Percentiles rank a stretch among this genome's conserved stretches.
Evolutionary conservation across 2,888 invertebrate species (phyloP).

Genomic region (Himalopsyche tibetana): DNA sequence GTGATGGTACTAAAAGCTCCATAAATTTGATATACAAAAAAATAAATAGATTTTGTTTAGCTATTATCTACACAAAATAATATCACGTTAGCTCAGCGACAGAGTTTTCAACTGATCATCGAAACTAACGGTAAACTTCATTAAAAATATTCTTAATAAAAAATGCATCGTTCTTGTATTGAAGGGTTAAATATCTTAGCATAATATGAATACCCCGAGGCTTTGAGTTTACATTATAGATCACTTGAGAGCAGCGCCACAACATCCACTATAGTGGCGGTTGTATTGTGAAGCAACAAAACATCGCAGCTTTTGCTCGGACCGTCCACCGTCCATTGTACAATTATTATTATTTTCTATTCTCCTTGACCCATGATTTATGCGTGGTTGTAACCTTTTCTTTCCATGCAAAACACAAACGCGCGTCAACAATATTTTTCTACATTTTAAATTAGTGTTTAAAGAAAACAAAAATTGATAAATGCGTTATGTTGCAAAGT

Average conservation of each 20-base stretch:
- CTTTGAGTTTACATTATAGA: conserved; percentile 15
- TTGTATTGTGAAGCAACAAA: conserved; percentile 47
- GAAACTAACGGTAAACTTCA: no score
- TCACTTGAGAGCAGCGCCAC: neutral
- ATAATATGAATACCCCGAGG: neutral
- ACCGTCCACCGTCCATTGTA: conserved; percentile 40
- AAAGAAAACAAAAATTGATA: no score
- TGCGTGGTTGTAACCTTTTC: conserved; percentile 41
- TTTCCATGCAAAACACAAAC: conserved; percentile 32
- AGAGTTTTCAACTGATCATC: no score
- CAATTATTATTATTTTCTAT: conserved; percentile 60
- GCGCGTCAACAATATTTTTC: no score
- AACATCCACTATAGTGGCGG: neutral
- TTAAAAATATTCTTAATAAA: no score
- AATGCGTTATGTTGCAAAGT: no score
- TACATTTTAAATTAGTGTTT: no score
- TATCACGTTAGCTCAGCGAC: no score
- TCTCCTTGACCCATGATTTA: conserved; percentile 56
- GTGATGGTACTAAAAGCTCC: no score
- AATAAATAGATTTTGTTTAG: no score
- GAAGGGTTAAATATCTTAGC: neutral
- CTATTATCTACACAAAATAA: no score
- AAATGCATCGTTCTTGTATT: neutral
- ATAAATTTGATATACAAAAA: no score
- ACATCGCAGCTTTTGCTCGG: conserved; percentile 42